Evolutionary conservation across 2,888 invertebrate species (phyloP).

Genomic region (Tromatobia lineatoria): DNA sequence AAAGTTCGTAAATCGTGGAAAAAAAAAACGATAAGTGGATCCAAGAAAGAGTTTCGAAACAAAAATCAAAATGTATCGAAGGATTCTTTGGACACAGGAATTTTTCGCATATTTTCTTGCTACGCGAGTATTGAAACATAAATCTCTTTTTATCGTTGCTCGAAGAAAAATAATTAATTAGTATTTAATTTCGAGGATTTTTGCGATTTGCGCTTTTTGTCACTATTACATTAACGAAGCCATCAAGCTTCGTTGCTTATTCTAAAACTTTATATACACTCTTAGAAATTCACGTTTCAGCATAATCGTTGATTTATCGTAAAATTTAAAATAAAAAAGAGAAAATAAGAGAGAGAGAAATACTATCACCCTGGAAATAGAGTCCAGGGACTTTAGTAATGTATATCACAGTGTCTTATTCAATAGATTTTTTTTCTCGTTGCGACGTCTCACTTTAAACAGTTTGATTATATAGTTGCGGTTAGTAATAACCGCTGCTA

Average conservation of each 20-base stretch:
- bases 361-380: constrained; percentile 62
- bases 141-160: not conserved
- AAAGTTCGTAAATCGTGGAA: constrained; percentile 13
- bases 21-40: not conserved
- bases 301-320: constrained; percentile 44
- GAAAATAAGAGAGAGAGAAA: constrained; percentile 22
- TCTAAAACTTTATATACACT: constrained; percentile 56
- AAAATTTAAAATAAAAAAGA: constrained; percentile 11
- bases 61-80: constrained; percentile 17
- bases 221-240: not conserved
- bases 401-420: constrained; percentile 84
- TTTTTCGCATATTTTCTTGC: not conserved
- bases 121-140: not conserved
- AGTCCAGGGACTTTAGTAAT: constrained; percentile 81
- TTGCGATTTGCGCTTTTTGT: constrained; percentile 12
- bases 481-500: not conserved
- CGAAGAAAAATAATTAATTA: not conserved
- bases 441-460: constrained; percentile 40
- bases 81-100: constrained; percentile 16
- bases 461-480: constrained; percentile 36
- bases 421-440: constrained; percentile 63
- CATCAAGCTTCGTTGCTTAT: constrained; percentile 35
- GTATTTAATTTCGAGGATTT: not conserved
- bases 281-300: constrained; percentile 41
- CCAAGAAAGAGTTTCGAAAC: constrained; percentile 18